A percentile compares a stretch with the other conserved stretches of the same genome.
phyloP scores from a whole-genome alignment of 2,113 vertebrate genomes.

The Lepus americanus region DNA sequence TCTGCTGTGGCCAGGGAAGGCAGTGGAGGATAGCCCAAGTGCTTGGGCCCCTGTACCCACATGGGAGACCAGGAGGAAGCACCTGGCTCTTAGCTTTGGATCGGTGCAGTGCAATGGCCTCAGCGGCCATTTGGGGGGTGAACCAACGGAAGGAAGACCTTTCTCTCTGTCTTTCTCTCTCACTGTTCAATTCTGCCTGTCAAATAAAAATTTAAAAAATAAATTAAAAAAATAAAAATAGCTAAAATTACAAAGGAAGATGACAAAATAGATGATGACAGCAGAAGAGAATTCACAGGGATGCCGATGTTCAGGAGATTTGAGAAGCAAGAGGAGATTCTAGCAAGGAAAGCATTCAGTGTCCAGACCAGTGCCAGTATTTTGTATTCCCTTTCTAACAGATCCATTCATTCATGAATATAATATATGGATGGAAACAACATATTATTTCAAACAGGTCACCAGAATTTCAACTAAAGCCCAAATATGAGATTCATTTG shows the following conservation, averaged over 20 bases:
- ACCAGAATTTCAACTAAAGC: slow-evolving; percentile 15
- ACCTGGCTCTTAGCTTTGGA: too few species aligned
- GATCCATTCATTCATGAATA: background rate
- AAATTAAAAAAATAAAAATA: background rate
- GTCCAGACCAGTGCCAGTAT: background rate
- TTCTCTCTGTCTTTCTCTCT: too few species aligned
- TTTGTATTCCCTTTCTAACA: too few species aligned
- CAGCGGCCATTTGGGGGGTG: too few species aligned
- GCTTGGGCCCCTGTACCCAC: too few species aligned
- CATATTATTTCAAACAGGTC: background rate
- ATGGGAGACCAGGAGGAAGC: too few species aligned
- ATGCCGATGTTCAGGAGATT: background rate
- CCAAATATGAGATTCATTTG: background rate
- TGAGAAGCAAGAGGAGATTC: background rate
- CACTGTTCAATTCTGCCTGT: too few species aligned
- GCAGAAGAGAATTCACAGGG: background rate
- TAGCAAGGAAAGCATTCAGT: background rate
- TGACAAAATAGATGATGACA: background rate
- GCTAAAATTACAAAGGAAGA: background rate
- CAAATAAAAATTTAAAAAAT: too few species aligned
- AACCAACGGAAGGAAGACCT: too few species aligned
- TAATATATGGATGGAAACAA: background rate
- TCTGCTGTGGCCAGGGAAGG: too few species aligned
- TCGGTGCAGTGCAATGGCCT: rapidly evolving
- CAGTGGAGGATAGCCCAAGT: too few species aligned